Percentiles rank a stretch among this genome's conserved stretches.
phyloP scores from a whole-genome alignment of 2,113 vertebrate genomes.

The Ciconia stormi region DNA sequence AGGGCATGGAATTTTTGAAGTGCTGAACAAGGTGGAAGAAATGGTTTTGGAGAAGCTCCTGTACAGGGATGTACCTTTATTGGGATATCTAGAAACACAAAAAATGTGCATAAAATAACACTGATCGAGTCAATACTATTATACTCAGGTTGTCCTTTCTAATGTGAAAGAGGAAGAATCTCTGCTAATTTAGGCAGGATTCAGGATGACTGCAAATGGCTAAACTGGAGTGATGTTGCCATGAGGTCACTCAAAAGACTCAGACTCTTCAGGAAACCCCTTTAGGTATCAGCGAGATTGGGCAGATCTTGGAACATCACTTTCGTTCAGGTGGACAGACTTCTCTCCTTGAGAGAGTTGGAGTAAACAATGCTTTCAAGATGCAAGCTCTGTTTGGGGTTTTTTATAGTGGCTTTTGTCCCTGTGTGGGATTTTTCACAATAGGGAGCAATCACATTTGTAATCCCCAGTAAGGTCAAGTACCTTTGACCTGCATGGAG shows the following conservation, averaged over 20 bases:
- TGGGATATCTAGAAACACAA: neutral
- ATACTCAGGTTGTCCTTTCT: neutral
- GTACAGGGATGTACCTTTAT: neutral
- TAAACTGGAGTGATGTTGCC: neutral
- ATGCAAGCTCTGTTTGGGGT: neutral
- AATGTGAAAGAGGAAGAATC: neutral
- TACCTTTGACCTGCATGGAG: neutral
- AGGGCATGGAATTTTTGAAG: neutral
- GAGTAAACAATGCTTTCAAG: neutral
- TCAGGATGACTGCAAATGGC: neutral
- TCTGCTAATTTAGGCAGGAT: neutral
- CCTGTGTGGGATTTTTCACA: neutral
- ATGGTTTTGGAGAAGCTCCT: neutral
- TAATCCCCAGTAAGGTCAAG: constrained; percentile 1
- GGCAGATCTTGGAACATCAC: neutral
- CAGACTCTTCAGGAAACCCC: neutral
- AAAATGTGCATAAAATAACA: neutral
- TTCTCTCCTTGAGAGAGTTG: neutral
- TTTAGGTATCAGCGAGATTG: neutral
- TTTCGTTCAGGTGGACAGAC: neutral
- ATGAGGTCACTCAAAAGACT: neutral
- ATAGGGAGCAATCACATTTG: neutral
- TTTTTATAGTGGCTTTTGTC: neutral
- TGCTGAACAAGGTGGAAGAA: neutral
- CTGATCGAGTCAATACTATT: neutral